Evolutionary conservation across 2,888 invertebrate genomes (phyloP).

Genomic region (Brachyptera putata): DNA sequence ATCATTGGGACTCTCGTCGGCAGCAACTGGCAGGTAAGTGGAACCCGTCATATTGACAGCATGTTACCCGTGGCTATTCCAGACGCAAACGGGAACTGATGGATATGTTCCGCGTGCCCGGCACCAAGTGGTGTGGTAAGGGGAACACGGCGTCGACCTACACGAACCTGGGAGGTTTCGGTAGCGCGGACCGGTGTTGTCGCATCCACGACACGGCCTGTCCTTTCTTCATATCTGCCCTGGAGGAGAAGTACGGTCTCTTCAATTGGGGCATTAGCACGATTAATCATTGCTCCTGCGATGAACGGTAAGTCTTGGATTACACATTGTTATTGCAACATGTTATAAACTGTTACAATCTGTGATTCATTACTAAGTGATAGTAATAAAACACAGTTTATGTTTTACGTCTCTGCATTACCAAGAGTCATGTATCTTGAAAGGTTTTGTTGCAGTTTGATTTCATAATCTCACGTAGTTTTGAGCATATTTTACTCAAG

Average conservation of each 20-base stretch:
- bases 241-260: conserved; percentile 77
- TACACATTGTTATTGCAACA: too few relatives aligned
- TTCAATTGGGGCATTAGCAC: conserved; percentile 90
- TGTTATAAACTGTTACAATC: too few relatives aligned
- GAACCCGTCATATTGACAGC: neutral
- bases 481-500: too few relatives aligned
- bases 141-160: conserved; percentile 77
- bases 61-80: conserved; percentile 32
- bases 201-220: conserved; percentile 82
- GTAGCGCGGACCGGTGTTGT: conserved; percentile 75
- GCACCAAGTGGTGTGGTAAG: conserved; percentile 92
- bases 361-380: too few relatives aligned
- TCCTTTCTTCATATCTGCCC: conserved; percentile 76
- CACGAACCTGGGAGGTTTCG: conserved; percentile 78
- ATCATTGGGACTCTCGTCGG: neutral
- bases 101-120: conserved; percentile 76
- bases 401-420: too few relatives aligned
- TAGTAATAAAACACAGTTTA: too few relatives aligned
- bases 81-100: conserved; percentile 50
- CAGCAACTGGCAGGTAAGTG: conserved; percentile 16
- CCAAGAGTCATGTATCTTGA: too few relatives aligned
- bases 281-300: conserved; percentile 88
- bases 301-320: conserved; percentile 76
- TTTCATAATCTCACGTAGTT: too few relatives aligned
- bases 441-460: too few relatives aligned